Percentiles rank a stretch among this genome's conserved stretches.
Evolutionary conservation across 2,888 invertebrate genomes (phyloP).

Genomic region (Lepidochrysops patricia): DNA sequence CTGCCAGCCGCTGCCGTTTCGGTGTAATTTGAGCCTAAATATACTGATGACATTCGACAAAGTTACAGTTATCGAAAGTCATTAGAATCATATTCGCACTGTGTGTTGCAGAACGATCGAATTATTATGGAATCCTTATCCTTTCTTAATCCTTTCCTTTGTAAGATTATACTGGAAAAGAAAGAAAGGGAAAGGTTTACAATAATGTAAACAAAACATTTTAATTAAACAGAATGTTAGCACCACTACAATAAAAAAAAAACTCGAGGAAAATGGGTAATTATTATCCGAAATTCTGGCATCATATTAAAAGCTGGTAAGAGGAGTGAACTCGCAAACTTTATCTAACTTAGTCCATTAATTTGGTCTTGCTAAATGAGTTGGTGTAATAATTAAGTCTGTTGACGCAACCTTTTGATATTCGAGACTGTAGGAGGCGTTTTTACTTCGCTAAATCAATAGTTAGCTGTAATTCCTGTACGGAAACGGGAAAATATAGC

Average conservation of each 20-base stretch:
- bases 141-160: no score
- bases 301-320: slow-evolving; percentile 16
- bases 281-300: slow-evolving; percentile 14
- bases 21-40: no score
- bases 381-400: slow-evolving; percentile 35
- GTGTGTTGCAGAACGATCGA: no score
- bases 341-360: slow-evolving; percentile 20
- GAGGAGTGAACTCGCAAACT: slow-evolving; percentile 15
- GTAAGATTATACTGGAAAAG: no score
- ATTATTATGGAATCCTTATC: no score
- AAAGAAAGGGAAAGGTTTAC: not conserved
- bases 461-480: not conserved
- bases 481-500: not conserved
- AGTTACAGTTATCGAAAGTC: no score
- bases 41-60: no score
- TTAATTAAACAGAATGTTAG: not conserved
- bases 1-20: no score
- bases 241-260: slow-evolving; percentile 8
- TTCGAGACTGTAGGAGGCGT: slow-evolving; percentile 15
- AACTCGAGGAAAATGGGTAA: slow-evolving; percentile 11
- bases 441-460: slow-evolving; percentile 14
- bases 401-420: slow-evolving; percentile 27
- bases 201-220: not conserved
- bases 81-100: no score
- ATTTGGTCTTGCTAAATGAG: slow-evolving; percentile 40